These are phyloP conservation scores for Bubalus kerabau DNA, from an alignment of 2,113 vertebrate species.

Conservation along the genomic window DNA sequence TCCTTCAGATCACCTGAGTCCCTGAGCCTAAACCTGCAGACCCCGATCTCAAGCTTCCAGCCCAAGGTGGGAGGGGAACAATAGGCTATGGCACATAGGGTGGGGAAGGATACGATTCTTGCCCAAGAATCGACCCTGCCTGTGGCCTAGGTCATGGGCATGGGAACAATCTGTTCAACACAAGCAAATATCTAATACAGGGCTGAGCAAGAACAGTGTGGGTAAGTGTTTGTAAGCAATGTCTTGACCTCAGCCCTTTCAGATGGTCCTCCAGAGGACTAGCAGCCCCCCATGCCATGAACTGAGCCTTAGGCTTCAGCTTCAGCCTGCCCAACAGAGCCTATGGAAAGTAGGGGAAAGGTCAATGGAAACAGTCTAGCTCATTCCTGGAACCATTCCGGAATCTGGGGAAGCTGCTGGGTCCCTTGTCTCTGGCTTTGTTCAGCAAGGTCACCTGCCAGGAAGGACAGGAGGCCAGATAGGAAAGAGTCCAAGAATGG, in stretches of 20 bases:
- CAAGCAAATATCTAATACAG: background rate
- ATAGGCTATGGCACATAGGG: background rate
- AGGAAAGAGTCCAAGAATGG: constrained; percentile 19
- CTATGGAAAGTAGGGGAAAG: constrained; percentile 53
- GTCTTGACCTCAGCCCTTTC: background rate
- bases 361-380: constrained; percentile 20
- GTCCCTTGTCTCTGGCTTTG: constrained; percentile 44
- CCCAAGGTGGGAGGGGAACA: background rate
- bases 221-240: background rate
- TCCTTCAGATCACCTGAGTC: background rate
- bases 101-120: background rate
- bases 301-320: background rate
- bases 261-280: background rate
- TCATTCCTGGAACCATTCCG: background rate
- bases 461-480: constrained; percentile 23
- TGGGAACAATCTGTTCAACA: background rate
- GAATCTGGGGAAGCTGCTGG: constrained; percentile 26
- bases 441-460: constrained; percentile 59
- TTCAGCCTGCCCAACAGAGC: background rate
- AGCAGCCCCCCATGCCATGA: background rate
- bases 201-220: background rate
- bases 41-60: background rate
- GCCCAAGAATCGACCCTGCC: background rate
- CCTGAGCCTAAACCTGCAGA: background rate
- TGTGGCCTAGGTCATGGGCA: background rate